These are phyloP conservation scores for Malacosoma neustria DNA, from an alignment of 2,888 invertebrate genomes.

Conservation along the genomic window DNA sequence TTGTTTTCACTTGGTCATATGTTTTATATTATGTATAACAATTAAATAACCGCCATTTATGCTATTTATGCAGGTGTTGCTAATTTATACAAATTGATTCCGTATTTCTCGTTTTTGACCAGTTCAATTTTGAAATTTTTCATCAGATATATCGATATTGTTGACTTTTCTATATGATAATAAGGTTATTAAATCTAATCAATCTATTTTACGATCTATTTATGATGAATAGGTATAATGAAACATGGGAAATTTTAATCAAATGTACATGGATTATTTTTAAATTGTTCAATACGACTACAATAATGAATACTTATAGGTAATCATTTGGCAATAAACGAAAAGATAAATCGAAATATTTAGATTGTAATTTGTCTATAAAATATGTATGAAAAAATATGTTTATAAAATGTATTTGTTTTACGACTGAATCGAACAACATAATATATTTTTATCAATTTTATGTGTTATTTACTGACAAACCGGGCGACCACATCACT, in stretches of 20 bases:
- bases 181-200: conserved; percentile 7
- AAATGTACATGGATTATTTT: too few relatives aligned
- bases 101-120: conserved; percentile 12
- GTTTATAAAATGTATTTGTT: too few relatives aligned
- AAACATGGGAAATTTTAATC: too few relatives aligned
- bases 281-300: too few relatives aligned
- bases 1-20: conserved; percentile 16
- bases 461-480: background rate
- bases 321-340: too few relatives aligned
- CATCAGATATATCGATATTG: conserved; percentile 6
- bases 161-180: conserved; percentile 14
- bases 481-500: background rate
- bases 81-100: conserved; percentile 46
- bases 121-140: conserved; percentile 17
- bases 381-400: too few relatives aligned
- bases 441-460: background rate
- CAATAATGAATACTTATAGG: too few relatives aligned
- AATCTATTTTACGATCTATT: conserved; percentile 6
- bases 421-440: too few relatives aligned
- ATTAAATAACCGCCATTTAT: conserved; percentile 27
- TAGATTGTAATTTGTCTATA: too few relatives aligned
- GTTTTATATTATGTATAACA: conserved; percentile 19
- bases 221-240: conserved; percentile 4
- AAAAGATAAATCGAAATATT: too few relatives aligned
- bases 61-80: conserved; percentile 42